A percentile compares a stretch with the other conserved stretches of the same genome.
Evolutionary conservation across 2,888 invertebrate species (phyloP).

Genomic region (Oscheius sp.): DNA sequence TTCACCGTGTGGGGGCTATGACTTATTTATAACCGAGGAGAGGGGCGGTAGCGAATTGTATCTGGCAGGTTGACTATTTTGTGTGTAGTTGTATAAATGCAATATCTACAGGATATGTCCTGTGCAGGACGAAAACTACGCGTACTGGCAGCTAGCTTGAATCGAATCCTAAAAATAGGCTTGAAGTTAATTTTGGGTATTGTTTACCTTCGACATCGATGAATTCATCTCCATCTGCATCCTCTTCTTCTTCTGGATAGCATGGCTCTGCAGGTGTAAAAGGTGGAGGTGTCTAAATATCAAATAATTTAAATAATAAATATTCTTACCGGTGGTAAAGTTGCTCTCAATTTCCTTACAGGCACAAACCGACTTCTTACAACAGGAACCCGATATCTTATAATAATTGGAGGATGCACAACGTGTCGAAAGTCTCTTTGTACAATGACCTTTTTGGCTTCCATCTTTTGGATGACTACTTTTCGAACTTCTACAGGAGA

Average conservation of each 20-base stretch:
- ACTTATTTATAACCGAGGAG: conserved; percentile 26
- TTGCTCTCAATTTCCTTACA: background rate
- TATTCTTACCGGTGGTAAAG: background rate
- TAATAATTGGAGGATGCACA: too few species aligned
- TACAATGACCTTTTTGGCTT: background rate
- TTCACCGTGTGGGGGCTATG: conserved; percentile 25
- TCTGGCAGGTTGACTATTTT: background rate
- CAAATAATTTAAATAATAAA: background rate
- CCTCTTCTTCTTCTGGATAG: background rate
- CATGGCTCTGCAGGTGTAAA: background rate
- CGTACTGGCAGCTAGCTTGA: background rate
- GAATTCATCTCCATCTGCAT: conserved; percentile 3
- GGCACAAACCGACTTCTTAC: background rate
- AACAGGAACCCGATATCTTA: too few species aligned
- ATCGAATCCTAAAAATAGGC: background rate
- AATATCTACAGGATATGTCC: background rate
- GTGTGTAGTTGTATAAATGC: too few species aligned
- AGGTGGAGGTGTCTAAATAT: background rate
- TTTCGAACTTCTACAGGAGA: too few species aligned
- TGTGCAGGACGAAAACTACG: background rate
- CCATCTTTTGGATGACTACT: background rate
- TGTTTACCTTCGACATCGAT: conserved; percentile 26
- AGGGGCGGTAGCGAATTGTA: background rate
- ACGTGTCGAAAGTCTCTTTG: too few species aligned
- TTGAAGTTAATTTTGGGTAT: background rate